These are phyloP conservation scores for Lordiphosa andalusiaca DNA, from an alignment of 2,888 invertebrate species.

Conservation along the genomic window DNA sequence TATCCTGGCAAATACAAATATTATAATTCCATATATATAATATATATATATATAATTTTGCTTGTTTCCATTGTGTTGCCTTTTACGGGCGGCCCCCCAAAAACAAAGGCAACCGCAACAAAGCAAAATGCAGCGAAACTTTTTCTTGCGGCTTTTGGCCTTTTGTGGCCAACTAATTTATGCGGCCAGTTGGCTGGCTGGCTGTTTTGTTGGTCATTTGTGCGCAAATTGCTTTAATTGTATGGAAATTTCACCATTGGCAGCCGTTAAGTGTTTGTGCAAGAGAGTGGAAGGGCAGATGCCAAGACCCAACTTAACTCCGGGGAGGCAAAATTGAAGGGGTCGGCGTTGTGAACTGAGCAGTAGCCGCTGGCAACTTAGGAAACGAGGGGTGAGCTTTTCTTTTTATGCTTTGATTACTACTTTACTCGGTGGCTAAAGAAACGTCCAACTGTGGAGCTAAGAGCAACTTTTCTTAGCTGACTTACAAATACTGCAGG, in stretches of 20 bases:
- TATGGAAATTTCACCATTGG: slow-evolving; percentile 3
- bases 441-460: too few species aligned
- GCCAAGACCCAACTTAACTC: too few species aligned
- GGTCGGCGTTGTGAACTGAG: too few species aligned
- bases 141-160: slow-evolving; percentile 37
- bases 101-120: slow-evolving; percentile 47
- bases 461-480: too few species aligned
- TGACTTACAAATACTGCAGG: too few species aligned
- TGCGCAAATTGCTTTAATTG: slow-evolving; percentile 15
- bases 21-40: background rate
- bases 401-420: too few species aligned
- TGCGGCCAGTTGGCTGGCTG: slow-evolving; percentile 39
- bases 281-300: too few species aligned
- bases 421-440: too few species aligned
- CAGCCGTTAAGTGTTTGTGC: background rate
- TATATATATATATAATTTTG: background rate
- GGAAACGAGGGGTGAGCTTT: too few species aligned
- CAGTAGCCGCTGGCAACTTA: too few species aligned
- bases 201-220: slow-evolving; percentile 6
- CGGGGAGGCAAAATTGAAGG: too few species aligned
- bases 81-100: background rate
- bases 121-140: slow-evolving; percentile 56
- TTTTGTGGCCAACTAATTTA: slow-evolving; percentile 51
- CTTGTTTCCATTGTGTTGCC: background rate
- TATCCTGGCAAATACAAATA: background rate